Evolutionary conservation across 2,113 vertebrate species (phyloP).

Genomic region (Xerus inauris): DNA sequence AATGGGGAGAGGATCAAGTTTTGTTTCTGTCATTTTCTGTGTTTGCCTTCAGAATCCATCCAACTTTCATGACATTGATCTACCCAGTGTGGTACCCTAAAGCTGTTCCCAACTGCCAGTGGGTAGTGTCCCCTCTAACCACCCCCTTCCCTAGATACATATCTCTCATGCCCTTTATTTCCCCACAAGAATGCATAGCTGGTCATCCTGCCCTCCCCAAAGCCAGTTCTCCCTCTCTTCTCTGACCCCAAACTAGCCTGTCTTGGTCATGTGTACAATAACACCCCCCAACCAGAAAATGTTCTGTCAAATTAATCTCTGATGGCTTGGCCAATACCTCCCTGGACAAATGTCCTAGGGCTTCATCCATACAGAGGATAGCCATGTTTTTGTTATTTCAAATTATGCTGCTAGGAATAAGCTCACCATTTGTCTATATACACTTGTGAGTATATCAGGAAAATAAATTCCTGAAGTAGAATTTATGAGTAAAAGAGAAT

Average conservation of each 20-base stretch:
- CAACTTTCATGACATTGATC: background rate
- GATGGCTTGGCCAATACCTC: background rate
- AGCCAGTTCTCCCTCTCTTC: background rate
- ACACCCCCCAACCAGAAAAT: background rate
- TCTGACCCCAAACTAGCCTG: background rate
- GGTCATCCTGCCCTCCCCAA: rapidly evolving
- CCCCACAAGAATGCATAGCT: background rate
- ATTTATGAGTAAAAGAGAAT: background rate
- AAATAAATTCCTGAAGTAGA: background rate
- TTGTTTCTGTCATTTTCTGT: background rate
- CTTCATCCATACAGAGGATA: too few species aligned
- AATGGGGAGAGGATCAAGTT: background rate
- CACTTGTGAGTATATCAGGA: background rate
- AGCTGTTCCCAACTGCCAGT: background rate
- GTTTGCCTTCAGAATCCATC: background rate
- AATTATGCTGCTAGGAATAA: background rate
- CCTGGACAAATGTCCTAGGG: background rate
- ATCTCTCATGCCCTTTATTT: background rate
- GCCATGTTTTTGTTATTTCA: background rate
- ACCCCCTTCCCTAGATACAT: background rate
- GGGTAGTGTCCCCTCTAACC: too few species aligned
- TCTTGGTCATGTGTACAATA: background rate
- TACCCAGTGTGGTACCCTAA: background rate
- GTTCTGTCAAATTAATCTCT: background rate
- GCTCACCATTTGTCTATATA: background rate